A percentile compares a stretch with the other conserved stretches of the same genome.
Conservation (phyloP, 2,888 invertebrate species). For the Cinara cedri region DNA sequence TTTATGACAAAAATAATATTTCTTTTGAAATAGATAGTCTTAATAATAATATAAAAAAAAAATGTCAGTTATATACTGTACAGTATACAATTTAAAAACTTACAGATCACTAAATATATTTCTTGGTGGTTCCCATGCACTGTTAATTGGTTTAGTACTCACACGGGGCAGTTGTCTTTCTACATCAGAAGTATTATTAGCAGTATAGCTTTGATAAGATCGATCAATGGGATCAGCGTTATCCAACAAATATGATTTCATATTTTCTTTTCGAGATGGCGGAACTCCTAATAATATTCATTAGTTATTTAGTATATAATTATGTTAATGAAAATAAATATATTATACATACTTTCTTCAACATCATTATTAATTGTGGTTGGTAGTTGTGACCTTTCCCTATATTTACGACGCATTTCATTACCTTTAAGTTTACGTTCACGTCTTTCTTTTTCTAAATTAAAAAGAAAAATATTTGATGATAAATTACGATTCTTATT, state of each 20-base stretch:
- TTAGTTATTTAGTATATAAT: neutral
- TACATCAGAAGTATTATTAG: neutral
- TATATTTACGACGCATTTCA: conserved; percentile 48
- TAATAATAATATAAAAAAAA: too few relatives aligned
- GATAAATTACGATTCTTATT: neutral
- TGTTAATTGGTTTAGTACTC: conserved; percentile 37
- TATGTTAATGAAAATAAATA: too few relatives aligned
- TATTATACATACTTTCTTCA: conserved; percentile 29
- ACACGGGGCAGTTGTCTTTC: conserved; percentile 38
- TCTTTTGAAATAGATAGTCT: conserved; percentile 1
- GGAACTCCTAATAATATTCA: conserved; percentile 36
- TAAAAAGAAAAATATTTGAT: neutral
- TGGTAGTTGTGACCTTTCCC: conserved; percentile 17
- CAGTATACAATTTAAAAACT: neutral
- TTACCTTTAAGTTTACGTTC: conserved; percentile 54
- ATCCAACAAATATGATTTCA: conserved; percentile 53
- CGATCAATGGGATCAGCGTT: conserved; percentile 50
- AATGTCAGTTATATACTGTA: too few relatives aligned
- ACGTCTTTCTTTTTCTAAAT: conserved; percentile 58
- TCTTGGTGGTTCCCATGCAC: conserved; percentile 38
- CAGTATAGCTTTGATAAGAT: conserved; percentile 41
- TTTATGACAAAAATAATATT: conserved; percentile 1
- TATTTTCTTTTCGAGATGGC: conserved; percentile 43
- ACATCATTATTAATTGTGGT: conserved; percentile 6
- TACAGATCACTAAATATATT: conserved; percentile 53